Conservation (phyloP, 2,888 invertebrate genomes). For the Diarsia mendica region DNA sequence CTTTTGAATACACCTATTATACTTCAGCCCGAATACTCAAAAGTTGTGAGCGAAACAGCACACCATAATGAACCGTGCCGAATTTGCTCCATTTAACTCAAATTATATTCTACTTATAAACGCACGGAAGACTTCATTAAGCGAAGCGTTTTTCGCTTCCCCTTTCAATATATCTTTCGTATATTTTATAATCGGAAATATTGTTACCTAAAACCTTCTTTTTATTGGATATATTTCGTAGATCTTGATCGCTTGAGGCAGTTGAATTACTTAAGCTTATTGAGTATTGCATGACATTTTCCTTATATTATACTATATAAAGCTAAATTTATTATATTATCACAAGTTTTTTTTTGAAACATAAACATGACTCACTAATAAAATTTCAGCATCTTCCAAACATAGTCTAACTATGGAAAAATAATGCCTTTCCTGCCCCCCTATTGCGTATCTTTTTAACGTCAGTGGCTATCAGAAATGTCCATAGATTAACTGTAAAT, state of each 20-base stretch:
- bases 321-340: background rate
- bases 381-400: background rate
- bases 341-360: background rate
- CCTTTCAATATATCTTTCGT: constrained; percentile 43
- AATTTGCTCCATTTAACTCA: constrained; percentile 69
- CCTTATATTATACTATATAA: too few species aligned
- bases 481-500: too few species aligned
- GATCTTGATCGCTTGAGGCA: constrained; percentile 37
- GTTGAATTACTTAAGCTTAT: constrained; percentile 18
- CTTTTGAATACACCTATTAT: constrained; percentile 39
- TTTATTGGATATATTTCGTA: constrained; percentile 29
- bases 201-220: constrained; percentile 31
- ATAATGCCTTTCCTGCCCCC: too few species aligned
- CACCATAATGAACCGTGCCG: constrained; percentile 67
- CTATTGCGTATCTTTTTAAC: too few species aligned
- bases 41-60: constrained; percentile 66
- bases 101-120: constrained; percentile 62
- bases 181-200: constrained; percentile 51
- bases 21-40: constrained; percentile 51
- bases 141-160: constrained; percentile 41
- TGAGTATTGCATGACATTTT: constrained; percentile 22
- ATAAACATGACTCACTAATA: background rate
- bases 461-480: too few species aligned
- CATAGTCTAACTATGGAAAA: background rate
- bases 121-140: constrained; percentile 54